phyloP scores from a whole-genome alignment of 2,888 invertebrate species.

The Girardia tigrina region DNA sequence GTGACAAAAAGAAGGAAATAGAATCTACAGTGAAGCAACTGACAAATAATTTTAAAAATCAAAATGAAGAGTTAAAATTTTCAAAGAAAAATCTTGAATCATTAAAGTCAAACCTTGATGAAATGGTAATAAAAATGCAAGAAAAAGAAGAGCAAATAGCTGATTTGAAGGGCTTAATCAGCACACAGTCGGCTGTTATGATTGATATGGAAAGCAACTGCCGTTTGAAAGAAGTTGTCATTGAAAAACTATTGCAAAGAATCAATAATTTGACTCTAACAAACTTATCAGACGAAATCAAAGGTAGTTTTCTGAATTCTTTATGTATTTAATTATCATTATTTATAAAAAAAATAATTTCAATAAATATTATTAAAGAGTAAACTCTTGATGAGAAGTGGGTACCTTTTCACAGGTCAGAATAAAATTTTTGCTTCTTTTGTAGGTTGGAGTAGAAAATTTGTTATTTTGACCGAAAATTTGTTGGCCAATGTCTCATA shows the following conservation, averaged over 20 bases:
- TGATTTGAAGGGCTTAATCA: background rate
- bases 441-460: too few species aligned
- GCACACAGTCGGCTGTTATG: background rate
- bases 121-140: background rate
- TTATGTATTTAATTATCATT: too few species aligned
- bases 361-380: too few species aligned
- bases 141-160: background rate
- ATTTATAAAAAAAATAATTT: too few species aligned
- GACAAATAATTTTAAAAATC: background rate
- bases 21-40: background rate
- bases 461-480: too few species aligned
- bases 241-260: background rate
- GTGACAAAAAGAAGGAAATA: background rate
- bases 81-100: background rate
- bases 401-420: too few species aligned
- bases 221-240: background rate
- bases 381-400: too few species aligned
- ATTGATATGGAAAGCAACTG: background rate
- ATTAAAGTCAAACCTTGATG: background rate
- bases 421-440: too few species aligned
- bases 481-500: too few species aligned
- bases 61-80: background rate
- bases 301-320: too few species aligned
- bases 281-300: background rate
- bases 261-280: slow-evolving; percentile 2